Base-by-base conservation (phyloP, 2,113 vertebrate species). In the Boulengeromyrus knoepffleri region DNA sequence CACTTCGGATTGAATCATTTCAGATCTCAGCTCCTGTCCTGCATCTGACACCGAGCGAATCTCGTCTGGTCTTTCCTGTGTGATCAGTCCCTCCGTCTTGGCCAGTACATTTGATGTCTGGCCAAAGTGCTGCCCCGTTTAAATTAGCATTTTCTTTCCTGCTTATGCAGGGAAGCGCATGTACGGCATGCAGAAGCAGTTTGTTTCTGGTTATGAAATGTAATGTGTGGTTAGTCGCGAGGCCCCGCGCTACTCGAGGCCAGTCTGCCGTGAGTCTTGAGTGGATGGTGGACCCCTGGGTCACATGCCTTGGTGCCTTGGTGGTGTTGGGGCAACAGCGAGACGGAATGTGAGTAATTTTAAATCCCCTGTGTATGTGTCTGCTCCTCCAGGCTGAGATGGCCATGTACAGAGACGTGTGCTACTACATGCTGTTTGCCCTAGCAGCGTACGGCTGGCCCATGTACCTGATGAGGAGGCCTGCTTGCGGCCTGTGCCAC, bases 351-450 rank as follows among this genome's bases (percentile, higher is more conserved):
- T 2, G 39, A 42, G 91, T 19, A 36, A 36, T 86, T 1, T 93
- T 94, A 89, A 96, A 62, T 9, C 24, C 62, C 10, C 27, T 96
- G 91, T 95, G 96, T 21, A 19, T 96, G 24, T 89, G 49, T 39
- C 47, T 90, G 49, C 10, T 31, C 94, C 46, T 93, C 87, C 95
- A 99, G 99, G 94, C 95, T 88, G 99, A 99, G 96, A 99, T 99
- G 99, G 96, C 95, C 83, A 98, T 98, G 93, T 99, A 99, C 95
- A 99, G 98, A 89, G 98, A 99, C 90, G 98, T 99, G 90, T 99
- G 98, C 90, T 99, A 99, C 94, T 99, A 99, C 95, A 99, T 99
- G 99, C 97, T 99, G 83, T 99, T 99, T 89, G 99, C 99, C 88
- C 94, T 99, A 95, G 98, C 99, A 39, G 99, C 98, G 89, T 99